Evolutionary conservation across 2,113 vertebrate species (phyloP).

Genomic region (Cacatua alba): DNA sequence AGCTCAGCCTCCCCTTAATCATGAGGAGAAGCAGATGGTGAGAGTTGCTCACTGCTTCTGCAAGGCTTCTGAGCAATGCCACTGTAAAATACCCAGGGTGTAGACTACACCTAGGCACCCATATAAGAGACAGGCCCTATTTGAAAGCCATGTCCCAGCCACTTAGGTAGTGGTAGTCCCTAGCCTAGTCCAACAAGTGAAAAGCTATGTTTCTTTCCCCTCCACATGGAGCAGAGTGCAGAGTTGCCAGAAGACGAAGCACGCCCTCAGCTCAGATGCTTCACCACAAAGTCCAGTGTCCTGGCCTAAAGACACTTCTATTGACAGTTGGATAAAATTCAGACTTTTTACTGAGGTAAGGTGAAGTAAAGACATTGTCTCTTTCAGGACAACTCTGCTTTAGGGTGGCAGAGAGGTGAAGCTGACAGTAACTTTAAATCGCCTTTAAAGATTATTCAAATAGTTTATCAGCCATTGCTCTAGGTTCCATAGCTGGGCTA

Average conservation of each 20-base stretch:
- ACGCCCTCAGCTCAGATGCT: neutral
- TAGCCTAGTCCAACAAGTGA: neutral
- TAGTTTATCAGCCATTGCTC: neutral
- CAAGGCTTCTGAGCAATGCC: neutral
- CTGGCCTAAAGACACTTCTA: neutral
- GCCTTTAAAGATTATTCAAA: neutral
- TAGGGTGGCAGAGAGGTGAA: neutral
- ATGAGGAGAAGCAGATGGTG: neutral
- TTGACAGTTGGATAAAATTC: neutral
- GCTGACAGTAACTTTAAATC: neutral
- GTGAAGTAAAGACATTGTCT: neutral
- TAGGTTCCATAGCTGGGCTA: neutral
- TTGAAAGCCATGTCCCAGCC: neutral
- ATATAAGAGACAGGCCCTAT: too few species aligned
- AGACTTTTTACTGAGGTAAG: neutral
- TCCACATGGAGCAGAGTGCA: neutral
- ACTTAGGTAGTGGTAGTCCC: neutral
- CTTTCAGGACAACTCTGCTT: neutral
- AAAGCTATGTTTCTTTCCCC: neutral
- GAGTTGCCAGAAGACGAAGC: neutral
- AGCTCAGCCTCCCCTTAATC: neutral
- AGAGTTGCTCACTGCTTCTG: neutral
- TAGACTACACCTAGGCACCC: neutral
- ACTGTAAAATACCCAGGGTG: neutral
- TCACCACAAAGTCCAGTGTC: neutral